Conservation (phyloP, 2,113 vertebrate genomes). For the Nyctereutes procyonoides region DNA sequence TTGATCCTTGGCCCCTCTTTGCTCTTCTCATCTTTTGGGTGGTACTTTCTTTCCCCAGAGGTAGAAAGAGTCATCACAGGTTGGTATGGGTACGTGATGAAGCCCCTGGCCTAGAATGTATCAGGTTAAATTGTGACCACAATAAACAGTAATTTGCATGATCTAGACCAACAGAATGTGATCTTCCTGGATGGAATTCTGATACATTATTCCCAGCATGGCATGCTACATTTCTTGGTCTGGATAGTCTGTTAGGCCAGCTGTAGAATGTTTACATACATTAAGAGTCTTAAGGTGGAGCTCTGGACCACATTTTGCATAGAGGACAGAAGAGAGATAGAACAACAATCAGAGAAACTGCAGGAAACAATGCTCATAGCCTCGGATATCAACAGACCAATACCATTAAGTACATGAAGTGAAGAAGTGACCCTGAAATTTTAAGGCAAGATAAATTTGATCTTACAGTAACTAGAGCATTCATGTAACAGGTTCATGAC, state of each 20-base stretch:
- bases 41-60: background rate
- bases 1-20: background rate
- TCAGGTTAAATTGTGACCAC: background rate
- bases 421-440: background rate
- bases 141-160: background rate
- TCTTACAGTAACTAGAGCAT: background rate
- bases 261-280: background rate
- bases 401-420: background rate
- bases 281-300: background rate
- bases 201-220: background rate
- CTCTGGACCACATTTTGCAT: background rate
- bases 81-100: background rate
- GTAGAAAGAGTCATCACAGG: background rate
- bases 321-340: background rate
- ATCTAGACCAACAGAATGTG: background rate
- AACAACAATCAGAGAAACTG: background rate
- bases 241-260: background rate
- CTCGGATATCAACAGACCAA: background rate
- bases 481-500: background rate
- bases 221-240: background rate
- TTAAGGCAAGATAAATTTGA: slow-evolving; percentile 5
- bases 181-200: background rate
- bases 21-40: background rate
- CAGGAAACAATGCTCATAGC: background rate
- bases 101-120: background rate